Percentiles rank a stretch among this genome's conserved stretches.
These are phyloP conservation scores for Elysia chlorotica DNA, from an alignment of 1,140 invertebrate species.

Conservation along the genomic window DNA sequence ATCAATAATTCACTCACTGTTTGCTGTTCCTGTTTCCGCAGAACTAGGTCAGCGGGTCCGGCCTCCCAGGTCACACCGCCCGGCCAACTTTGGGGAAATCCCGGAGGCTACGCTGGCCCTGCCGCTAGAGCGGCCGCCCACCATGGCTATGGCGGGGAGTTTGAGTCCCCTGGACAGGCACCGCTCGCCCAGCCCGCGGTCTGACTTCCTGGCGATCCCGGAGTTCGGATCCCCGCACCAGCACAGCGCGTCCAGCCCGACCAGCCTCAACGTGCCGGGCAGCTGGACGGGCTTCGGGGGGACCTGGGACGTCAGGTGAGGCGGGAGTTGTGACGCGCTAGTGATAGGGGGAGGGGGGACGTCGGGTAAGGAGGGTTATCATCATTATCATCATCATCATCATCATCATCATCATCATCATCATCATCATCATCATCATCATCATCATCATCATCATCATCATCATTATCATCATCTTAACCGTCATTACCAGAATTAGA, in stretches of 20 bases:
- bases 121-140: neutral
- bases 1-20: neutral
- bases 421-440: conserved; percentile 8
- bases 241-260: conserved; percentile 24
- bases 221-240: conserved; percentile 20
- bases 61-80: neutral
- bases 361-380: neutral
- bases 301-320: conserved; percentile 10
- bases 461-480: conserved; percentile 4
- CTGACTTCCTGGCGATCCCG: conserved; percentile 25
- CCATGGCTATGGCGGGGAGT: neutral
- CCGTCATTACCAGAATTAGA: too few relatives aligned
- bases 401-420: conserved; percentile 16
- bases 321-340: neutral
- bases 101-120: neutral
- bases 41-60: neutral
- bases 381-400: neutral
- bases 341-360: neutral
- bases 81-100: neutral
- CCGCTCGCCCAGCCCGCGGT: conserved; percentile 22
- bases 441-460: neutral
- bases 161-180: conserved; percentile 10
- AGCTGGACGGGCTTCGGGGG: conserved; percentile 19
- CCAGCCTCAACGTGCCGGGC: conserved; percentile 28
- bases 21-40: neutral